Evolutionary conservation across 1,140 invertebrate species (phyloP).

Genomic region (Drosophila sp.): DNA sequence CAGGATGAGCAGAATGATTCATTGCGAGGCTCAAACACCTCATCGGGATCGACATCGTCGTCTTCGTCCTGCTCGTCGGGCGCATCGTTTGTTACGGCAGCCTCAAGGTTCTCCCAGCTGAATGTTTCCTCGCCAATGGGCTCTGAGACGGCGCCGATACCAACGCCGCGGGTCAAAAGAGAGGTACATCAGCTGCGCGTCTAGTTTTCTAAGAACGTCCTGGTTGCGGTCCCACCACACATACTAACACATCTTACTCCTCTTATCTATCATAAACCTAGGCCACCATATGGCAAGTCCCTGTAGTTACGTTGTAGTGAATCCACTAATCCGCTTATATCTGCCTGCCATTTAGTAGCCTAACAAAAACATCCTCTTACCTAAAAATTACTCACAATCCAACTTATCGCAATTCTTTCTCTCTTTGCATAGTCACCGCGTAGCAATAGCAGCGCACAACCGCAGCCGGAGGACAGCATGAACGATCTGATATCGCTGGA

Average conservation of each 20-base stretch:
- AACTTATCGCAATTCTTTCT: conserved; percentile 19
- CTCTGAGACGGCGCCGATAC: conserved; percentile 70
- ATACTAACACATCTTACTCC: conserved; percentile 57
- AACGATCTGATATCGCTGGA: conserved; percentile 84
- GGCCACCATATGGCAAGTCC: neutral
- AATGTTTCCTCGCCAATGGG: conserved; percentile 52
- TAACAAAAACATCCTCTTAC: conserved; percentile 17
- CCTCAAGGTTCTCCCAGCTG: conserved; percentile 74
- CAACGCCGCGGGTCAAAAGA: conserved; percentile 78
- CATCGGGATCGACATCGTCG: conserved; percentile 48
- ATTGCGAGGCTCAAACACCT: conserved; percentile 65
- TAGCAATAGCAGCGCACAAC: conserved; percentile 49
- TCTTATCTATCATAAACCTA: conserved; percentile 22
- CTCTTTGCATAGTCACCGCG: conserved; percentile 59
- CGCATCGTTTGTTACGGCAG: conserved; percentile 79
- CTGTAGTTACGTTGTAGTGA: conserved; percentile 18
- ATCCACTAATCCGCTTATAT: conserved; percentile 32
- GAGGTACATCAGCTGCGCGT: conserved; percentile 75
- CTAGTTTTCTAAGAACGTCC: conserved; percentile 58
- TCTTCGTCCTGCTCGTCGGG: conserved; percentile 68
- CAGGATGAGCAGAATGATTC: conserved; percentile 60
- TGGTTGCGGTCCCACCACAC: conserved; percentile 64
- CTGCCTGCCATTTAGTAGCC: conserved; percentile 36
- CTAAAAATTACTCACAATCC: neutral
- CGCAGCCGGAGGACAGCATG: conserved; percentile 68